Conservation (phyloP, 23 tunicate species). For the Ascidia mentula region DNA sequence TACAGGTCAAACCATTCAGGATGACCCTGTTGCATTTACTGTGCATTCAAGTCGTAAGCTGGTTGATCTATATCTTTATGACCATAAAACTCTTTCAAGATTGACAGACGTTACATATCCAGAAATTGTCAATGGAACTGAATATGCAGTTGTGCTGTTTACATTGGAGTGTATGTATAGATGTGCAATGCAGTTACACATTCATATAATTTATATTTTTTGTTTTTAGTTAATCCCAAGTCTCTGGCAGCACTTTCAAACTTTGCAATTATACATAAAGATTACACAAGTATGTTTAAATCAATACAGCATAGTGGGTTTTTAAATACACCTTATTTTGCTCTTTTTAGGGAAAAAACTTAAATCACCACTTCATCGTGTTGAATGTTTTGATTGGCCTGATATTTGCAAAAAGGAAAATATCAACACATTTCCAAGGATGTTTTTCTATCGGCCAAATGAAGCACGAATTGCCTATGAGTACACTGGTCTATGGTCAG, state of each 20-base stretch:
- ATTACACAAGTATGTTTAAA: conserved; percentile 36
- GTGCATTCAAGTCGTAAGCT: conserved; percentile 39
- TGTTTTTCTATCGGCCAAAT: conserved; percentile 49
- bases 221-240: conserved; percentile 72
- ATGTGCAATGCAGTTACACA: background rate
- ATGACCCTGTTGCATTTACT: conserved; percentile 66
- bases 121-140: conserved; percentile 39
- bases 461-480: conserved; percentile 9
- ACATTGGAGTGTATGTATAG: conserved; percentile 70
- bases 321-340: too few species aligned
- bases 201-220: background rate
- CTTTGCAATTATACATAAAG: conserved; percentile 47
- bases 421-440: conserved; percentile 55
- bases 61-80: conserved; percentile 50
- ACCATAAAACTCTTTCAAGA: conserved; percentile 44
- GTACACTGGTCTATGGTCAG: conserved; percentile 65
- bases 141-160: conserved; percentile 63
- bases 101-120: conserved; percentile 70
- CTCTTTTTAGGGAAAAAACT: background rate
- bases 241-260: conserved; percentile 60
- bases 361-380: conserved; percentile 47
- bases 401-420: conserved; percentile 69
- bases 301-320: too few species aligned
- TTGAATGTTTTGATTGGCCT: conserved; percentile 95
- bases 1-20: conserved; percentile 20